Percentiles rank a stretch among this genome's conserved stretches.
phyloP scores from a whole-genome alignment of 2,113 vertebrate genomes.

The Neogale vison region DNA sequence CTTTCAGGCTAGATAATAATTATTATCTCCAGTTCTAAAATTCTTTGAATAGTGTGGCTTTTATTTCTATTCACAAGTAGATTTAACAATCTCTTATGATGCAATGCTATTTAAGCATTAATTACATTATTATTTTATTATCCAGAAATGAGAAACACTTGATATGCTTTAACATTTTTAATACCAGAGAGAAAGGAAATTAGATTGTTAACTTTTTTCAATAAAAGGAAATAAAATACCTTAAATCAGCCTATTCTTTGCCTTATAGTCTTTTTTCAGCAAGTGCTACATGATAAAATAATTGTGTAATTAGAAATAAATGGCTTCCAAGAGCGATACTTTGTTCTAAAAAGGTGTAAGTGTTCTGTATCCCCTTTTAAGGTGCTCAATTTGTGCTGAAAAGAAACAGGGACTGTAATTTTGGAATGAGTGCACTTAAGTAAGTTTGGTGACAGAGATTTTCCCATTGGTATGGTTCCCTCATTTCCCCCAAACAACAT shows the following conservation, averaged over 20 bases:
- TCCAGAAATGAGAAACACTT: slow-evolving; percentile 57
- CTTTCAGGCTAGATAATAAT: slow-evolving; percentile 5
- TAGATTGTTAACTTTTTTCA: slow-evolving; percentile 60
- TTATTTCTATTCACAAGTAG: slow-evolving; percentile 37
- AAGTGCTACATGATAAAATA: slow-evolving; percentile 52
- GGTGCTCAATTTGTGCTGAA: background rate
- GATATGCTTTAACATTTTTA: slow-evolving; percentile 49
- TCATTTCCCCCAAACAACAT: background rate
- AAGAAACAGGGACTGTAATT: background rate
- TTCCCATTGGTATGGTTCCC: background rate
- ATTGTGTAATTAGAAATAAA: slow-evolving; percentile 72
- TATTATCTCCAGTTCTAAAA: slow-evolving; percentile 31
- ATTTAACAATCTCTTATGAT: slow-evolving; percentile 51
- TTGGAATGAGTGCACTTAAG: slow-evolving; percentile 5
- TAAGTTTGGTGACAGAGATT: slow-evolving; percentile 8
- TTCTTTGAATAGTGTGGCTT: slow-evolving; percentile 20
- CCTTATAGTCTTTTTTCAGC: slow-evolving; percentile 6
- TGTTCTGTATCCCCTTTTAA: slow-evolving; percentile 8
- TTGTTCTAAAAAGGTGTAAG: slow-evolving; percentile 55
- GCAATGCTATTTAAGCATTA: slow-evolving; percentile 60
- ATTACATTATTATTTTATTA: slow-evolving; percentile 73
- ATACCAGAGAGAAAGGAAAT: slow-evolving; percentile 60
- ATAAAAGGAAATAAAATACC: slow-evolving; percentile 60
- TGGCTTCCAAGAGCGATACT: slow-evolving; percentile 22
- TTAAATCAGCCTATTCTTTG: slow-evolving; percentile 59